phyloP scores from a whole-genome alignment of 2,113 vertebrate genomes.

The Sander lucioperca region DNA sequence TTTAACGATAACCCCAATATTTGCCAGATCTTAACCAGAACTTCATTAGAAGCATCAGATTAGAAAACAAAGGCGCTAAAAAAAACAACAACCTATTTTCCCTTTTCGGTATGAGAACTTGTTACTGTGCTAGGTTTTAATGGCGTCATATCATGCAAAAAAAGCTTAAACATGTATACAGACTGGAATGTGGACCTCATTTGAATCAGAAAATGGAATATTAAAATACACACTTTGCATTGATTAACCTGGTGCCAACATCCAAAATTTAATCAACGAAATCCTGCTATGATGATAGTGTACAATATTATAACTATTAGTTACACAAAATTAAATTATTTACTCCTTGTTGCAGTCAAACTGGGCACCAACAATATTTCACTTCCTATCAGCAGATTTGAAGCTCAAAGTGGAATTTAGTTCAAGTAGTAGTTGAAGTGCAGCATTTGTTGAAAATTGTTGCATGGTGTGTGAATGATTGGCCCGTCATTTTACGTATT shows the following conservation, averaged over 20 bases:
- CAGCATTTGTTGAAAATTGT: neutral
- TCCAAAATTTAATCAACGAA: neutral
- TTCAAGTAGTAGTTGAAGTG: too few species aligned
- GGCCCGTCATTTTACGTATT: neutral
- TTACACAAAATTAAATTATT: neutral
- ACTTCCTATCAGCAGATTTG: neutral
- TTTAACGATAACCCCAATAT: neutral
- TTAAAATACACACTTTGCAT: neutral
- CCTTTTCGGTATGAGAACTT: neutral
- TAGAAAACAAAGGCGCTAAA: neutral
- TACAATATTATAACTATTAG: neutral
- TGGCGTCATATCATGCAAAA: neutral
- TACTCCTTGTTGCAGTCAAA: neutral
- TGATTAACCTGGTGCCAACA: neutral
- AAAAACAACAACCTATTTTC: accelerated
- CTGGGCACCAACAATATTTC: neutral
- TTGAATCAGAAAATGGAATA: too few species aligned
- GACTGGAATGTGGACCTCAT: neutral
- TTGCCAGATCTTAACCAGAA: slow-evolving; percentile 1
- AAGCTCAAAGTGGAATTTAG: neutral
- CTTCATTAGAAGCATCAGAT: neutral
- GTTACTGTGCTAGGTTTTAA: neutral
- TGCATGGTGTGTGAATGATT: too few species aligned
- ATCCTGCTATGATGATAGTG: neutral
- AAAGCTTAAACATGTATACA: neutral